Percentiles rank a stretch among this genome's conserved stretches.
Conservation (phyloP, 2,888 invertebrate genomes). For the Caenorhabditis wallacei region DNA sequence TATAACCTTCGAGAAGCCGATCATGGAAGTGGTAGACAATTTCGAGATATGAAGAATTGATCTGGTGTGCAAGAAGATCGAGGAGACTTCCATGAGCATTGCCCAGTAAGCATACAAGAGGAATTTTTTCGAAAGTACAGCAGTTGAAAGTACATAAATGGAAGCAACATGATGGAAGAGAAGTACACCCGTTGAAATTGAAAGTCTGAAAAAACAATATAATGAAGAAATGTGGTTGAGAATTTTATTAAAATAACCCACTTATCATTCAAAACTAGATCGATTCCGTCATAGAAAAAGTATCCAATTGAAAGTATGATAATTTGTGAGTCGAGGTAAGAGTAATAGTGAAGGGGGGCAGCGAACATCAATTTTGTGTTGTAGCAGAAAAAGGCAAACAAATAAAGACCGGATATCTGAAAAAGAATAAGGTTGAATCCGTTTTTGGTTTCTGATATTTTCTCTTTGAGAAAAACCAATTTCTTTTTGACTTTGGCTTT, state of each 20-base stretch:
- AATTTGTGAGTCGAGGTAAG: conserved; percentile 66
- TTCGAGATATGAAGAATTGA: conserved; percentile 70
- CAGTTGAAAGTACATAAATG: conserved; percentile 68
- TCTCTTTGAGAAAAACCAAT: background rate
- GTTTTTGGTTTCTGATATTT: too few species aligned
- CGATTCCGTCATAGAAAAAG: conserved; percentile 72
- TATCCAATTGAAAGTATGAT: conserved; percentile 71
- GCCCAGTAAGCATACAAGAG: conserved; percentile 74
- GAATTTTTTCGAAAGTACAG: conserved; percentile 70
- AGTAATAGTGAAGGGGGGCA: conserved; percentile 70
- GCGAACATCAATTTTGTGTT: conserved; percentile 72
- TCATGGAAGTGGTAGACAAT: conserved; percentile 68
- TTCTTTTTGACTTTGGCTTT: background rate
- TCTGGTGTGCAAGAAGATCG: conserved; percentile 70
- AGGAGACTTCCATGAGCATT: conserved; percentile 73
- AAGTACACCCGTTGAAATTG: conserved; percentile 72
- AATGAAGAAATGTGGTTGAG: background rate
- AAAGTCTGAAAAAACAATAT: conserved; percentile 61
- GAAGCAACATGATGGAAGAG: conserved; percentile 72
- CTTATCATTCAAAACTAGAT: conserved; percentile 73
- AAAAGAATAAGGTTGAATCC: too few species aligned
- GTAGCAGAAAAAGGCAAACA: conserved; percentile 67
- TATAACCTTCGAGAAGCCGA: conserved; percentile 66
- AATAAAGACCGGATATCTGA: conserved; percentile 71
- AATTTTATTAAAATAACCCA: conserved; percentile 31